A percentile compares a stretch with the other conserved stretches of the same genome.
Evolutionary conservation across 2,797 vertebrate genomes (phyloP).

Genomic region (Cirrhinus molitorella): DNA sequence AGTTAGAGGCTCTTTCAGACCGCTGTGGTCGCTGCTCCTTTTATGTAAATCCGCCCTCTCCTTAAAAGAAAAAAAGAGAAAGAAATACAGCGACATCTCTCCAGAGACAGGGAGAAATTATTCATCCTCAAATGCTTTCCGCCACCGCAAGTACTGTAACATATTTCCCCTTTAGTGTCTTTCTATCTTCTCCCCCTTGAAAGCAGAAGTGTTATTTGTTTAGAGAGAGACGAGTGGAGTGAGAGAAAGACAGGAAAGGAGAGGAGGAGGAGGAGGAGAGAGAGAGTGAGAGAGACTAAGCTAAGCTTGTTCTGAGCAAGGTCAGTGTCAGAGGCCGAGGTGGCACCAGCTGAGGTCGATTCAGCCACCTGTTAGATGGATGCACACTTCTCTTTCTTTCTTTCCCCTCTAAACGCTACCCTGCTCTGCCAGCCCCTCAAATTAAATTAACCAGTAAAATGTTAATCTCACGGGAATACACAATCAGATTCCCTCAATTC

Average conservation of each 20-base stretch:
- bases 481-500: conserved; percentile 68
- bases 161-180: conserved; percentile 74
- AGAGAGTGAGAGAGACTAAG: conserved; percentile 47
- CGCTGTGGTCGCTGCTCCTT: conserved; percentile 89
- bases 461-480: conserved; percentile 72
- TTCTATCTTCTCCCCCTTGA: conserved; percentile 65
- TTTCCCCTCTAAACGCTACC: conserved; percentile 67
- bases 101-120: conserved; percentile 89
- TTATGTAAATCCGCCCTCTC: conserved; percentile 92
- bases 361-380: conserved; percentile 90
- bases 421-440: conserved; percentile 61
- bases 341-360: conserved; percentile 93
- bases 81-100: conserved; percentile 78
- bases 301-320: conserved; percentile 85
- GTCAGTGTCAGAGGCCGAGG: conserved; percentile 87
- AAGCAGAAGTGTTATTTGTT: conserved; percentile 67
- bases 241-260: conserved; percentile 47
- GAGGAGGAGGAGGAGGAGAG: conserved; percentile 12
- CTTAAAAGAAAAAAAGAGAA: conserved; percentile 61
- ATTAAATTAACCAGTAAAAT: conserved; percentile 79
- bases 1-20: conserved; percentile 92
- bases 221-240: conserved; percentile 61
- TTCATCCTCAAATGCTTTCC: conserved; percentile 95
- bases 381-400: conserved; percentile 64
- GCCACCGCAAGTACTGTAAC: conserved; percentile 94